Evolutionary conservation across 2,113 vertebrate species (phyloP).

Genomic region (Coturnix japonica): DNA sequence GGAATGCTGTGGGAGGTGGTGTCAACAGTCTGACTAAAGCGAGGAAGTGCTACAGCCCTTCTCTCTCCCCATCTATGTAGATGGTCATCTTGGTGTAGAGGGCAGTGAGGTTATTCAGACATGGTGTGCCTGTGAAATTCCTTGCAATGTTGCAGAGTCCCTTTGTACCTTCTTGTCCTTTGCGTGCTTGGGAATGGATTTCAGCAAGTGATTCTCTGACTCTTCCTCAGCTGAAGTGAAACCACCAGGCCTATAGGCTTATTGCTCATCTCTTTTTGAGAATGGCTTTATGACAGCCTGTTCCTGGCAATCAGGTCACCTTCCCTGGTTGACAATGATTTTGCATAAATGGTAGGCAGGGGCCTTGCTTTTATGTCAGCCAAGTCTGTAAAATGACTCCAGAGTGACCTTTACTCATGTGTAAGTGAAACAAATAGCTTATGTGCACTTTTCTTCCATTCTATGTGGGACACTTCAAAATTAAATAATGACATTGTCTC

Average conservation of each 20-base stretch:
- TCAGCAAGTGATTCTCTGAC: neutral
- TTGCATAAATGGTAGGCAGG: neutral
- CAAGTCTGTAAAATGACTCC: slow-evolving; percentile 4
- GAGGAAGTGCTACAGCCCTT: neutral
- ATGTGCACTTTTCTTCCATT: neutral
- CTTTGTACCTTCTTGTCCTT: neutral
- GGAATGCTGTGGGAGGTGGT: neutral
- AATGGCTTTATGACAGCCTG: neutral
- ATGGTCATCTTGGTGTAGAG: neutral
- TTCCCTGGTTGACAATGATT: neutral
- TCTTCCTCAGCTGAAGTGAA: neutral
- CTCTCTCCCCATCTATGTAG: neutral
- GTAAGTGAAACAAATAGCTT: neutral
- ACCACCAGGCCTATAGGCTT: neutral
- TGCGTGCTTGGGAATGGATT: neutral
- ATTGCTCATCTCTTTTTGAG: neutral
- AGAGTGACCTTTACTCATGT: neutral
- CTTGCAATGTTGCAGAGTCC: fast-evolving
- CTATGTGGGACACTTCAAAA: neutral
- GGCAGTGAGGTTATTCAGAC: neutral
- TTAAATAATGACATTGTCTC: neutral
- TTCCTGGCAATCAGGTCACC: neutral
- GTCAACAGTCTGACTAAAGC: neutral
- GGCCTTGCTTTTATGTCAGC: neutral
- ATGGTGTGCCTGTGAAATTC: neutral